phyloP scores from a whole-genome alignment of 2,113 vertebrate genomes.

The Mus musculus region GRCm39 chr4:132953501-132954000 shows the following conservation, averaged over 20 bases:
- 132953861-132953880: neutral
- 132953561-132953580: neutral
- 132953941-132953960: neutral
- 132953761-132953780: neutral
- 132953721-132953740: neutral
- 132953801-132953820: too few species aligned
- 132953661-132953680: neutral
- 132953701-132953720: neutral
- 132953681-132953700: neutral
- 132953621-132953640: neutral
- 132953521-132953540: neutral
- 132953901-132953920: neutral
- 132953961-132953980: neutral
- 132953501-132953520: neutral
- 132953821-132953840: neutral
- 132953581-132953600: neutral
- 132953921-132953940: neutral
- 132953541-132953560: neutral
- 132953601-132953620: neutral
- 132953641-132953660: neutral
- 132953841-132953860: neutral
- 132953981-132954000: slow-evolving; percentile 43
- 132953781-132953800: neutral
- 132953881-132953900: neutral
- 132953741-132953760: neutral